phyloP scores from a whole-genome alignment of 1,140 invertebrate genomes.

The Heliconius hewitsoni region DNA sequence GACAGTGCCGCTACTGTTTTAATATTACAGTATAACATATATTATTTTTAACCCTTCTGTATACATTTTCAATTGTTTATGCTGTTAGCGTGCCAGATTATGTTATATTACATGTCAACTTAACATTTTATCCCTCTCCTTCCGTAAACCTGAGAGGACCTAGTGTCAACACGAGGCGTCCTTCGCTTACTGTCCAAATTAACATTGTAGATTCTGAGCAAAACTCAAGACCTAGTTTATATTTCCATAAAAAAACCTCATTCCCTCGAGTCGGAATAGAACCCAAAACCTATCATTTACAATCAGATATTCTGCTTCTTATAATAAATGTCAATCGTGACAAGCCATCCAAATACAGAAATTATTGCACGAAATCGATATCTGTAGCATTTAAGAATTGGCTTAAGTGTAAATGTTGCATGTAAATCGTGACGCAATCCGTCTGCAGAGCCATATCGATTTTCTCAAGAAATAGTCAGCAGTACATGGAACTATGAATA shows the following conservation, averaged over 20 bases:
- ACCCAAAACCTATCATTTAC: no score
- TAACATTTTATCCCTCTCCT: no score
- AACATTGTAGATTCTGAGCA: no score
- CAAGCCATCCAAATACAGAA: neutral
- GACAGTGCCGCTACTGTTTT: conserved; percentile 14
- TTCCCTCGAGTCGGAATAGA: no score
- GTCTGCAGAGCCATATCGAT: conserved; percentile 24
- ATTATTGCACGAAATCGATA: conserved; percentile 4
- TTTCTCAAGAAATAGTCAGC: conserved; percentile 16
- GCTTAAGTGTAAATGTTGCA: conserved; percentile 16
- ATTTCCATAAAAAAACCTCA: no score
- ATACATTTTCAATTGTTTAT: neutral
- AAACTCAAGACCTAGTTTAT: no score
- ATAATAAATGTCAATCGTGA: neutral
- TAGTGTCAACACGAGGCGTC: no score
- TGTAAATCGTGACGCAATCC: conserved; percentile 18
- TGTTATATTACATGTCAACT: neutral
- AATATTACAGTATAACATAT: neutral
- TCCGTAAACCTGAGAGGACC: no score
- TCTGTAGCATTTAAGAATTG: conserved; percentile 1
- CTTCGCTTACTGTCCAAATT: no score
- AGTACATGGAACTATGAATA: neutral
- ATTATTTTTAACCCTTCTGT: neutral
- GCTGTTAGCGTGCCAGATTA: neutral
- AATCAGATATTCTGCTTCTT: no score